Evolutionary conservation across 2,113 vertebrate genomes (phyloP).

Genomic region (Gavialis gangeticus): DNA sequence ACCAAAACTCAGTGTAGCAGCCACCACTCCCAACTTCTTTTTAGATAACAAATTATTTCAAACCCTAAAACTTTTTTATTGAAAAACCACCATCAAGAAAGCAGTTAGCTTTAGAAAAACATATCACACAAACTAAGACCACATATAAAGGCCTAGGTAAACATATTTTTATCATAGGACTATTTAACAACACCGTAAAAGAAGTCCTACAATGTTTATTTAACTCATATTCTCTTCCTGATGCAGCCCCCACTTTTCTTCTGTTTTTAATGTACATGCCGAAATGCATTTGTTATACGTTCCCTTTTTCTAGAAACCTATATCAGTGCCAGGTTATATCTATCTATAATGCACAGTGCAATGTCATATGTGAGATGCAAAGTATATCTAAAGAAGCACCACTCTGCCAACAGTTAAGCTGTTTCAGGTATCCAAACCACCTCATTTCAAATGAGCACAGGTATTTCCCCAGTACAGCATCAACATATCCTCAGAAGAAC

Average conservation of each 20-base stretch:
- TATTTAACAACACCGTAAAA: background rate
- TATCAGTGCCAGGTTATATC: too few relatives aligned
- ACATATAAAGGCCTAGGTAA: background rate
- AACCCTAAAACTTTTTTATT: background rate
- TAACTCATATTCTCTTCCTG: background rate
- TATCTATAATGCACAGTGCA: too few relatives aligned
- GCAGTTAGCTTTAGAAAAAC: background rate
- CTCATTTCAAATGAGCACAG: too few relatives aligned
- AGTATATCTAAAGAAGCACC: too few relatives aligned
- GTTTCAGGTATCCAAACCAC: too few relatives aligned
- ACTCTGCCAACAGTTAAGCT: too few relatives aligned
- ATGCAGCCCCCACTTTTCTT: background rate
- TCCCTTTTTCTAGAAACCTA: too few relatives aligned
- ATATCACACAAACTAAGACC: background rate
- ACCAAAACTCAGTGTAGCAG: background rate
- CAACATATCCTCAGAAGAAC: background rate
- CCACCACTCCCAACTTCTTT: background rate
- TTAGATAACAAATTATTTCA: background rate
- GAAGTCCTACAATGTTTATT: background rate
- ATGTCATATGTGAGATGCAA: too few relatives aligned
- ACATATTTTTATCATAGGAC: background rate
- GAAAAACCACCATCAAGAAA: background rate
- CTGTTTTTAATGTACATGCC: background rate
- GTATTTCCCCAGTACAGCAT: too few relatives aligned
- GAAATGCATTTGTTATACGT: background rate